A percentile compares a stretch with the other conserved stretches of the same genome.
phyloP scores from a whole-genome alignment of 2,888 invertebrate species.

The Drosophila nr. medialis region DNA sequence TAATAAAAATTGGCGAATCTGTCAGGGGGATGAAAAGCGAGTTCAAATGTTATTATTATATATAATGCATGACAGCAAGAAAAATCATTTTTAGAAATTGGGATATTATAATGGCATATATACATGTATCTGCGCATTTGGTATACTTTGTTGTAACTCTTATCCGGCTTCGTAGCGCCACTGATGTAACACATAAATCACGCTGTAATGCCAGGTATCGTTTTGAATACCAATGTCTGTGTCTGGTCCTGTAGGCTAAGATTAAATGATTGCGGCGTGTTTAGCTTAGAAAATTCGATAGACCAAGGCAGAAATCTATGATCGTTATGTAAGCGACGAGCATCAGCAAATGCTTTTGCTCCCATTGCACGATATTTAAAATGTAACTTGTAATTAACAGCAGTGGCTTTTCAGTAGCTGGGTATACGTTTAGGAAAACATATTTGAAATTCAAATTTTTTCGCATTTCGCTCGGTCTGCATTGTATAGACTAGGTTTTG shows the following conservation, averaged over 20 bases:
- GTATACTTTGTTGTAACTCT: conserved; percentile 49
- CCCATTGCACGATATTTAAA: conserved; percentile 51
- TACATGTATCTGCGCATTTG: conserved; percentile 11
- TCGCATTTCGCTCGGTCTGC: conserved; percentile 23
- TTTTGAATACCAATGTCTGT: neutral
- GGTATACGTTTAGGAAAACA: conserved; percentile 19
- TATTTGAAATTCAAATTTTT: conserved; percentile 46
- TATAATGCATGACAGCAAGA: conserved; percentile 17
- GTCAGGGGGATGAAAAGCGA: conserved; percentile 26
- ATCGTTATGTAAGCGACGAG: conserved; percentile 27
- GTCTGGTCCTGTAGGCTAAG: conserved; percentile 12
- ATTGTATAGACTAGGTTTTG: conserved; percentile 4
- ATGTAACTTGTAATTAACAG: conserved; percentile 49
- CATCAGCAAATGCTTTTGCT: conserved; percentile 22
- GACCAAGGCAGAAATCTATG: conserved; percentile 30
- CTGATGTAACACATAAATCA: conserved; percentile 29
- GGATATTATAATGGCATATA: conserved; percentile 25
- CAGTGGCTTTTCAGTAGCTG: conserved; percentile 8
- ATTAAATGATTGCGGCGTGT: conserved; percentile 25
- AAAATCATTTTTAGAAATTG: conserved; percentile 46
- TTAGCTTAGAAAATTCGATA: conserved; percentile 23
- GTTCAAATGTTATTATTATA: conserved; percentile 12
- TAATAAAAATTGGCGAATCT: conserved; percentile 45
- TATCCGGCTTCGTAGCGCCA: conserved; percentile 7
- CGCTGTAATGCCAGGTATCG: conserved; percentile 40